A percentile compares a stretch with the other conserved stretches of the same genome.
Conservation (phyloP, 1,140 invertebrate species). For the Drosophila orena region DNA sequence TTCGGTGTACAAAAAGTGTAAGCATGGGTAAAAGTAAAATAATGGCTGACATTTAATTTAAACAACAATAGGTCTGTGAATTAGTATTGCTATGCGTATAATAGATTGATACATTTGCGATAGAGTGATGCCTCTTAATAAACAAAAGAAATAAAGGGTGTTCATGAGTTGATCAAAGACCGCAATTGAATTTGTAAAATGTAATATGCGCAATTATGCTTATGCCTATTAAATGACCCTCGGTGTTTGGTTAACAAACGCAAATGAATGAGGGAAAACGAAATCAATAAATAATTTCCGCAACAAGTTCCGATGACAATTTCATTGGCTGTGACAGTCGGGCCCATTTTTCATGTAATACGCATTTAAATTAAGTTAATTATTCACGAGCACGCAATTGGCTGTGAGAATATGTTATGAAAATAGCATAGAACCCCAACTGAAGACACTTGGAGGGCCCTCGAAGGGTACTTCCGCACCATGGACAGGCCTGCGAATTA, state of each 20-base stretch:
- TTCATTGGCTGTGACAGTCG: conserved; percentile 46
- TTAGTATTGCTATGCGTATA: too few relatives aligned
- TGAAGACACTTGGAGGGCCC: conserved; percentile 13
- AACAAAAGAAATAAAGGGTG: background rate
- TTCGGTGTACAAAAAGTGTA: background rate
- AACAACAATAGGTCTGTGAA: too few relatives aligned
- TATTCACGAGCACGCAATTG: conserved; percentile 47
- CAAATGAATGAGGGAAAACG: conserved; percentile 20
- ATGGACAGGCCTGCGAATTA: conserved; percentile 47
- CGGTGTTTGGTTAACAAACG: conserved; percentile 25
- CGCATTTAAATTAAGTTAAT: conserved; percentile 61
- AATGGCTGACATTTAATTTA: too few relatives aligned
- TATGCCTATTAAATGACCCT: conserved; percentile 68
- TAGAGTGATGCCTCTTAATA: background rate
- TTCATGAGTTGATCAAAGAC: background rate
- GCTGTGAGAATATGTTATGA: conserved; percentile 7
- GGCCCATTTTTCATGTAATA: conserved; percentile 26
- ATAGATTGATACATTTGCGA: too few relatives aligned
- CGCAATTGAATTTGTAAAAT: conserved; percentile 35
- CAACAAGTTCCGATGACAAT: conserved; percentile 64
- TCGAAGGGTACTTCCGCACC: conserved; percentile 26
- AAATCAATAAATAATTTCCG: conserved; percentile 75
- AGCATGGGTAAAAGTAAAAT: background rate
- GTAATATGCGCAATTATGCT: conserved; percentile 55
- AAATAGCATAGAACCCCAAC: conserved; percentile 17